A percentile compares a stretch with the other conserved stretches of the same genome.
Evolutionary conservation across 2,888 invertebrate genomes (phyloP).

Genomic region (Meandrusa payeni): DNA sequence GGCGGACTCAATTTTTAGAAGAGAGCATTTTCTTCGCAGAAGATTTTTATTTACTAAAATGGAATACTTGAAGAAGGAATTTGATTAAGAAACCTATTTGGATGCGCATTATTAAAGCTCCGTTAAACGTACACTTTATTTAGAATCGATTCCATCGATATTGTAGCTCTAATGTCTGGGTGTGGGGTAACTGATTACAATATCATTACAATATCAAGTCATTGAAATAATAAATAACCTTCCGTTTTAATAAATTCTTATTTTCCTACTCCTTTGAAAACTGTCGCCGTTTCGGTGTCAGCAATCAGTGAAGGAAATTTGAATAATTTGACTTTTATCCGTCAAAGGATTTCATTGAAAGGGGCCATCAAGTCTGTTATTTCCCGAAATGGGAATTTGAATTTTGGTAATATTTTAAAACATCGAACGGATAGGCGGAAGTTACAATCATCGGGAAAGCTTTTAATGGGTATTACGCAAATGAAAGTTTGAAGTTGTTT

Average conservation of each 20-base stretch:
- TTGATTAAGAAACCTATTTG: slow-evolving; percentile 26
- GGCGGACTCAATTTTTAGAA: slow-evolving; percentile 25
- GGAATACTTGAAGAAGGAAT: slow-evolving; percentile 24
- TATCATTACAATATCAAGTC: slow-evolving; percentile 30
- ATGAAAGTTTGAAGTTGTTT: slow-evolving; percentile 11
- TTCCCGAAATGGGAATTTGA: slow-evolving; percentile 35
- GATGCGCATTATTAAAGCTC: slow-evolving; percentile 24
- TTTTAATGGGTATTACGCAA: slow-evolving; percentile 21
- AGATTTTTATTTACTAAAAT: slow-evolving; percentile 21
- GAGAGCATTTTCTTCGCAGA: slow-evolving; percentile 13
- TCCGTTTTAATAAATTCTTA: slow-evolving; percentile 35
- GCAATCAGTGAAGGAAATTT: slow-evolving; percentile 39
- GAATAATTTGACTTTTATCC: slow-evolving; percentile 41
- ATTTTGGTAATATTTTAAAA: slow-evolving; percentile 30
- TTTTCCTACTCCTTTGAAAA: slow-evolving; percentile 37
- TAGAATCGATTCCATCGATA: slow-evolving; percentile 15
- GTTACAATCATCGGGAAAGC: slow-evolving; percentile 24
- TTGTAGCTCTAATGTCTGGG: slow-evolving; percentile 5
- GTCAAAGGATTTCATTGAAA: slow-evolving; percentile 40
- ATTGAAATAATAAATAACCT: slow-evolving; percentile 36
- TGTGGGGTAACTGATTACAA: slow-evolving; percentile 13
- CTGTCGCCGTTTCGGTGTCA: slow-evolving; percentile 35
- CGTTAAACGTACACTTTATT: slow-evolving; percentile 21
- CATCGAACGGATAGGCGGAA: slow-evolving; percentile 22
- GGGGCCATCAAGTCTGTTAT: slow-evolving; percentile 33